Base-by-base conservation (phyloP, 2,888 invertebrate species). In the Callyntrura guangdongensis region DNA sequence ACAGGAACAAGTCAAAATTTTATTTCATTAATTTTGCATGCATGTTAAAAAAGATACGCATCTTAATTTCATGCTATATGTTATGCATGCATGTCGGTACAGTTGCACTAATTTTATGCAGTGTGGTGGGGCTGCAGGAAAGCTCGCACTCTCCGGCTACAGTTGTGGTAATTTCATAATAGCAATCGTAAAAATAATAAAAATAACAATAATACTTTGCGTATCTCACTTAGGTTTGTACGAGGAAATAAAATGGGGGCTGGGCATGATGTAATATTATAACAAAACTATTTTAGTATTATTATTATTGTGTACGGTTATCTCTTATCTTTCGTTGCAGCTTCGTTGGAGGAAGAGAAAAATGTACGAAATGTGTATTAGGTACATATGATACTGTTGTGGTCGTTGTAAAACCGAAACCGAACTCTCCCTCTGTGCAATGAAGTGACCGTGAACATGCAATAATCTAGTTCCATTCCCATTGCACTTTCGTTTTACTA, bases 21-120 rank as follows among this genome's bases (percentile, higher is more conserved):
- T 49, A 74, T 74, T 22, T 12, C 49, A 74, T 74, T 74, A 49
- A 49, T 74, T 74, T 72, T 74, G 74, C 74, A 49, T 49, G 47
- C n/a, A 69, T 69, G 69, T 14, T 3, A 27, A 27, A 49, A 74
- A 20, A 74, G 74, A 69, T 69, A 69, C 11, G 45, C 69, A 69
- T 69, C 69, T 69, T 9, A 36, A 69, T 69, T 69, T 3, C 61
- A n/a, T n/a, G n/a, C 61, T 69, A 69, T n/a, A n/a, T n/a, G n/a
- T n/a, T 61, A 20, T 20, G 22, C 64, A 25, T 17, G 64, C 22
- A 64, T 25, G 64, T 45, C 45, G 25, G 6, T 11, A n/a, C 6
- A 53, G 12, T 53, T 11, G n/a, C 53, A 53, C n/a, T 53, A 53
- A 53, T 14, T n/a, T 14, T 53, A 53, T 53, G 14, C 12, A 53